Evolutionary conservation across 2,888 invertebrate genomes (phyloP), one percentile per base, ranked within the genome.

Genomic region (Heliconius sara): DNA sequence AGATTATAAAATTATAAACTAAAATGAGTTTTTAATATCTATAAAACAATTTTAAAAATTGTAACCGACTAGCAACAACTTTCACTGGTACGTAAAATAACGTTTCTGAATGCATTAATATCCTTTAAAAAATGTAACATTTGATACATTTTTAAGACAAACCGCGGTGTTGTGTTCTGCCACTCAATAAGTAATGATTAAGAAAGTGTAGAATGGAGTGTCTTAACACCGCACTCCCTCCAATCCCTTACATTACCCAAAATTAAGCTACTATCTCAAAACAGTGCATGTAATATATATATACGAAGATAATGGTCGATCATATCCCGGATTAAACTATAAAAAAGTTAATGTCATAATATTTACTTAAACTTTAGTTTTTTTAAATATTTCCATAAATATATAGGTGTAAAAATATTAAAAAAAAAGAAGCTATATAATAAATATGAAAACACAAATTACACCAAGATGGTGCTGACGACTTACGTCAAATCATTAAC

Each of bases 61-160:
- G 57, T n/a, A 73, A 34, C 73, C 60, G 73, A 73, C 73, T 73
- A 73, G 73, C 73, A 60, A 73, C 57, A 60, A 73, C 73, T 60
- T 73, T 39, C 60, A 73, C 73, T 73, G 60, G 73, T 73, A 73
- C 60, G n/a, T n/a, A n/a, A 12, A 39, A 43, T 39, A 68, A 60
- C n/a, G 57, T 60, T 60, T n/a, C 34, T 39, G 19, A 13, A 70
- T 16, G 43, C 12, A 27, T 65, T 13, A 65, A 27, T 27, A 25
- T 27, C 2, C 13, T 27, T 65, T 27, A 7, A 65, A 65, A 27
- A 27, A 10, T n/a, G 12, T 63, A 12, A 13, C 2, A 27, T 63
- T 25, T 27, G 12, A 16, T 63, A 65, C 25, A 27, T 27, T 65
- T 65, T 65, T 27, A 65, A 65, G 16, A 65, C 16, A 6, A n/a